Evolutionary conservation across 37 sponge, comb jelly and placozoan genomes (phyloP), one percentile per base, ranked within the genome.

Genomic region (Theonella swinhoei): DNA sequence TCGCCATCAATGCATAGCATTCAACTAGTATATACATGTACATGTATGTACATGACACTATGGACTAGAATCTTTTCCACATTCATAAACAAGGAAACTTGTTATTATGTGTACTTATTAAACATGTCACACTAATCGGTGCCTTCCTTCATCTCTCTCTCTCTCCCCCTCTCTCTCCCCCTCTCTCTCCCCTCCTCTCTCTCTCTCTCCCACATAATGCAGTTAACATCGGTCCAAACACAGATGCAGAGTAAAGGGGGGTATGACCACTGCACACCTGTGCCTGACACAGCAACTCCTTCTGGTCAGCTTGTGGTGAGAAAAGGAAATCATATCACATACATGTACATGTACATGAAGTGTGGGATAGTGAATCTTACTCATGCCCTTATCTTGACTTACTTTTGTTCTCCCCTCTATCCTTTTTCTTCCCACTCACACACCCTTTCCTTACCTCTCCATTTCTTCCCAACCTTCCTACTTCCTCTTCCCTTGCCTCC

Each of bases 181-280:
- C 33, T 68, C 39, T 64, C 78, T 62, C 78, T 23, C 23, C 20
- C 24, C 4, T 31, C 68, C 42, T 65, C 34, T 58, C 82, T 54
- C 24, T 59, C 59, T 47, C 54, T 47, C 54, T 14, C 54, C 14
- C 54, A 47, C 54, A 17, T 69, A 5, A 4, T 69, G 32, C 73
- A 90, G 91, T 69, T 90, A 81, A 29, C 75, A 31, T 23, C 82
- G 68, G 91, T 90, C 32, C 91, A 87, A 61, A 42, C 87, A 34
- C 88, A 87, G 75, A 93, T 93, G 93, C 86, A 93, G 65, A 84
- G 85, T 34, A 93, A 93, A 86, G 93, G 93, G 1, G 93, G 93
- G 58, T 93, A 83, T 66, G 90, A 81, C 11, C 25, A 62, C 0
- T 54, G 14, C n/a, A 32, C 70, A 37, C 30, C 32, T 1, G 88